These are phyloP conservation scores for Ooceraea biroi DNA, from an alignment of 1,140 invertebrate species.

Conservation along the genomic window DNA sequence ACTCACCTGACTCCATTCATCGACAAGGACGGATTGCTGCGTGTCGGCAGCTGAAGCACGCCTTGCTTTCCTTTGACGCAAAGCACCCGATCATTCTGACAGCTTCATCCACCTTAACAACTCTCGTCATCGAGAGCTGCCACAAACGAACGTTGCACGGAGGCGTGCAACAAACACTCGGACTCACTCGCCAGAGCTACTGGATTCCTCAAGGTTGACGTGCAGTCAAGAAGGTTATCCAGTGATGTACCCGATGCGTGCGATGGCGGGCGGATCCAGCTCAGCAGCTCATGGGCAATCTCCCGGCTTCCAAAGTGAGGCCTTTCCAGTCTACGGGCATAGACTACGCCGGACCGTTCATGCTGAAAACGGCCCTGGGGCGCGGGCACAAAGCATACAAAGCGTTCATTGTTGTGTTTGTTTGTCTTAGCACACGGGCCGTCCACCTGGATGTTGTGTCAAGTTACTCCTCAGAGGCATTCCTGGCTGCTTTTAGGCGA, in stretches of 20 bases:
- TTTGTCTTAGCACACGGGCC: slow-evolving; percentile 71
- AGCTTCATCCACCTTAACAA: not conserved
- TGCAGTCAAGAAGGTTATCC: not conserved
- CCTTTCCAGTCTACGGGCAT: not conserved
- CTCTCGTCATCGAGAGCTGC: not conserved
- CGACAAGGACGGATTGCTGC: not conserved
- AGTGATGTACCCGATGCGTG: not conserved
- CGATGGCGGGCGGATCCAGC: not conserved
- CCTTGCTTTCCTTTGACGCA: not conserved
- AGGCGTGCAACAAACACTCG: not conserved
- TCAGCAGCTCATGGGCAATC: not conserved
- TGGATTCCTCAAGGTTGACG: not conserved
- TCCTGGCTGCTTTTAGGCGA: slow-evolving; percentile 68
- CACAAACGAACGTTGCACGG: not conserved
- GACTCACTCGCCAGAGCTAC: not conserved
- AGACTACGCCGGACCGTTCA: slow-evolving; percentile 25
- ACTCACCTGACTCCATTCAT: not conserved
- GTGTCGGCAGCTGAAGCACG: not conserved
- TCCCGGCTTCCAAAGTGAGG: not conserved
- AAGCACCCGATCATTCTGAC: not conserved
- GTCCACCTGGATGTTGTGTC: slow-evolving; percentile 75
- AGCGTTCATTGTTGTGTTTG: slow-evolving; percentile 63
- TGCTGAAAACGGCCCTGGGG: not conserved
- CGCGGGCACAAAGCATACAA: slow-evolving; percentile 40
- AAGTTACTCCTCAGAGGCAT: slow-evolving; percentile 69